A percentile compares a stretch with the other conserved stretches of the same genome.
Conservation (phyloP, 2,888 invertebrate genomes). For the Isotomurus palustris region DNA sequence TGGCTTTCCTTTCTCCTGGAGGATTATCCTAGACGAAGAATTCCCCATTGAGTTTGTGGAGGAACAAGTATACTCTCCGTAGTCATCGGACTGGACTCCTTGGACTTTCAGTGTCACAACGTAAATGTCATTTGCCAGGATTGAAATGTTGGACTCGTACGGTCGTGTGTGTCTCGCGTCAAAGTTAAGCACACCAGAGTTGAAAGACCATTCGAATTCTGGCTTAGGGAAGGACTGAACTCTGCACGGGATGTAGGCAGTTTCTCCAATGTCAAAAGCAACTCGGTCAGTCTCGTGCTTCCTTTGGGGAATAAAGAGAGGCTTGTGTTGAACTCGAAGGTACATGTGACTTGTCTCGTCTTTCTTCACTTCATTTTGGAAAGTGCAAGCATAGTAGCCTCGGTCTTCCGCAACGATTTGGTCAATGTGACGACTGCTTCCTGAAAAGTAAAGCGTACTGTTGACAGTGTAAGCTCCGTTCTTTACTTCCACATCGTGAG, state of each 20-base stretch:
- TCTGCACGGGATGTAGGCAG: constrained; percentile 79
- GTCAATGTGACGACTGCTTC: constrained; percentile 60
- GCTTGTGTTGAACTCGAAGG: constrained; percentile 84
- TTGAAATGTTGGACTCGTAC: constrained; percentile 76
- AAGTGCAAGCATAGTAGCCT: constrained; percentile 80
- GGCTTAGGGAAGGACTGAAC: constrained; percentile 90
- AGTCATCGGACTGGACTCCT: constrained; percentile 73
- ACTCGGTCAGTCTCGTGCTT: constrained; percentile 61
- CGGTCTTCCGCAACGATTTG: constrained; percentile 63
- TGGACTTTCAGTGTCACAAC: constrained; percentile 70
- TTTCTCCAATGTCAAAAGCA: constrained; percentile 77
- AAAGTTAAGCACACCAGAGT: constrained; percentile 48
- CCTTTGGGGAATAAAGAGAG: constrained; percentile 77
- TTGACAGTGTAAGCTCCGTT: constrained; percentile 77
- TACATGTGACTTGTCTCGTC: constrained; percentile 87
- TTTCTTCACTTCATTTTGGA: constrained; percentile 82
- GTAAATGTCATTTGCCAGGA: constrained; percentile 79
- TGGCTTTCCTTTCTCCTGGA: constrained; percentile 83
- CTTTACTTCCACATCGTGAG: constrained; percentile 68
- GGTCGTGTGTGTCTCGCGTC: constrained; percentile 56
- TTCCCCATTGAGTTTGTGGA: constrained; percentile 77
- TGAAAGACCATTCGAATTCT: constrained; percentile 86
- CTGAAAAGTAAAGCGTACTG: constrained; percentile 73
- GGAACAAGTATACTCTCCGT: constrained; percentile 86
- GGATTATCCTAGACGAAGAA: constrained; percentile 56